Conservation (phyloP, 2,797 vertebrate genomes). For the Hippopotamyrus pictus region DNA sequence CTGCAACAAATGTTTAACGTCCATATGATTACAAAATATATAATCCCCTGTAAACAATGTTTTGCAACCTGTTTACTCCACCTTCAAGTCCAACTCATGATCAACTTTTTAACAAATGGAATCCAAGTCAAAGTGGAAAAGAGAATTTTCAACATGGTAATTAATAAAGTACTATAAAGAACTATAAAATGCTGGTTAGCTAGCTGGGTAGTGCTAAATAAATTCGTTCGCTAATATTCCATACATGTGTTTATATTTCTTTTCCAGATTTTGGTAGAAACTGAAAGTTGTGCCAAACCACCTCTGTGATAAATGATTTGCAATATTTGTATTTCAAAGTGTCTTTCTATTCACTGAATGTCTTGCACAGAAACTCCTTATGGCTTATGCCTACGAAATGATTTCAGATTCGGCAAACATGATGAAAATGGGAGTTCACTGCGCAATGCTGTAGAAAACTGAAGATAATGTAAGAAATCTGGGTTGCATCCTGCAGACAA, state of each 20-base stretch:
- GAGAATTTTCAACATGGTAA: not conserved
- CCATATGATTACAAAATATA: no score
- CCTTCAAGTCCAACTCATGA: not conserved
- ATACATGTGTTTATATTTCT: not conserved
- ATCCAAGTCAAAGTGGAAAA: not conserved
- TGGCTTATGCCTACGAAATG: not conserved
- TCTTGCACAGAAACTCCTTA: not conserved
- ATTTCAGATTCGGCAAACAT: not conserved
- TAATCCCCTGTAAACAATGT: not conserved
- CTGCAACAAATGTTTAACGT: no score
- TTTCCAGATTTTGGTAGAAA: not conserved
- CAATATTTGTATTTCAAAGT: not conserved
- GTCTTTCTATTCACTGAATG: not conserved
- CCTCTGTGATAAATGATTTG: not conserved
- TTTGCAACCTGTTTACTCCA: not conserved
- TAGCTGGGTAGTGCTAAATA: no score
- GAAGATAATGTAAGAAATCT: not conserved
- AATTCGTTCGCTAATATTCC: no score
- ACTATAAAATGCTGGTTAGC: not conserved
- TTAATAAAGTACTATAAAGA: not conserved
- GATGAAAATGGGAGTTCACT: not conserved
- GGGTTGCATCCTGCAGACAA: not conserved
- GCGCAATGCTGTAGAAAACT: not conserved
- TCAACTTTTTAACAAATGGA: not conserved
- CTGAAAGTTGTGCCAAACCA: not conserved